Percentiles rank a stretch among this genome's conserved stretches.
Conservation (phyloP, 2,797 vertebrate species). For the Hapalemur alaotrensis region DNA sequence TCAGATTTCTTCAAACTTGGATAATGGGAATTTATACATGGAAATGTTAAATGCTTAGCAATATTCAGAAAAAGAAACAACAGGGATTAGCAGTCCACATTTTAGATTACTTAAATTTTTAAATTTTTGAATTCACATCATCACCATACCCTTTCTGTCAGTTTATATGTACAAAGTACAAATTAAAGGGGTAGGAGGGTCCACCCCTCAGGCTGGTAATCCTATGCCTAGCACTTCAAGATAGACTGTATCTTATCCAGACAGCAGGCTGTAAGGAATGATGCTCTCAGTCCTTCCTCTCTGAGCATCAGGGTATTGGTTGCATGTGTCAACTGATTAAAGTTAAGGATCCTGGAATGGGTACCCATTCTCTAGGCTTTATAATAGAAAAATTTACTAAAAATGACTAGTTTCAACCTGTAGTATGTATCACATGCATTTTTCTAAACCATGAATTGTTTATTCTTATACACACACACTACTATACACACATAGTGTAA, state of each 20-base stretch:
- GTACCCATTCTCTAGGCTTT: background rate
- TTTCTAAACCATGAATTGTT: constrained; percentile 6
- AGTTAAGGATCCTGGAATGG: background rate
- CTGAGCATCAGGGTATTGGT: background rate
- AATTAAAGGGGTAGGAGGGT: background rate
- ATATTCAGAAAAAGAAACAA: background rate
- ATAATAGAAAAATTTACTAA: background rate
- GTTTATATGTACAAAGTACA: background rate
- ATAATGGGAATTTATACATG: background rate
- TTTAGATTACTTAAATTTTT: background rate
- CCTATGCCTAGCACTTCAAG: background rate
- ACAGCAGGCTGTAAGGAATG: background rate
- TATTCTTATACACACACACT: background rate
- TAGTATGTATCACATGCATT: background rate
- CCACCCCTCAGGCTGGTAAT: background rate
- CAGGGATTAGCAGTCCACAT: background rate
- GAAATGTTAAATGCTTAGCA: background rate
- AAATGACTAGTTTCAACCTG: background rate
- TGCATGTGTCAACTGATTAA: background rate
- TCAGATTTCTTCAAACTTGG: background rate
- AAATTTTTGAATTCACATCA: background rate
- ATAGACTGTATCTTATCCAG: background rate
- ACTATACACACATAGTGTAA: background rate
- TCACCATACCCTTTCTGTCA: background rate
- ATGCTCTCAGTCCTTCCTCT: background rate